phyloP scores from a whole-genome alignment of 2,888 invertebrate genomes.

The Drosophila rubida region DNA sequence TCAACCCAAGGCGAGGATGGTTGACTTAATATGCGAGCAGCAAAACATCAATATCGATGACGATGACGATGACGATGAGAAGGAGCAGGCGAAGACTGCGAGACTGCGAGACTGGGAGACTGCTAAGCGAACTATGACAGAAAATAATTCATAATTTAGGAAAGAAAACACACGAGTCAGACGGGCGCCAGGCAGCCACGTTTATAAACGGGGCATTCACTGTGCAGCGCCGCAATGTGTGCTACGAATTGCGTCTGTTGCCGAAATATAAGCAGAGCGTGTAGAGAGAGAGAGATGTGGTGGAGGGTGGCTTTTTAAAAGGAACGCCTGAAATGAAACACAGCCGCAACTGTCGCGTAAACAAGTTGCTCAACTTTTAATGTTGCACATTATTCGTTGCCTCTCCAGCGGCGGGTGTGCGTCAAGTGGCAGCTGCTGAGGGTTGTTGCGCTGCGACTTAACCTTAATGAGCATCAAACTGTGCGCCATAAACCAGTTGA shows the following conservation, averaged over 20 bases:
- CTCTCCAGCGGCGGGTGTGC: conserved; percentile 3
- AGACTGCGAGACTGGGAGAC: too few species aligned
- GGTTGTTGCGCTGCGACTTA: conserved; percentile 57
- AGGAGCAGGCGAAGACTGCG: too few species aligned
- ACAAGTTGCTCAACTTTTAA: conserved; percentile 70
- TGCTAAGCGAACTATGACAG: conserved; percentile 58
- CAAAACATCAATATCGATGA: conserved; percentile 51
- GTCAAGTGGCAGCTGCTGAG: conserved; percentile 29
- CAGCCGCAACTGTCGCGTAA: conserved; percentile 61
- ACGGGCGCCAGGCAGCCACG: conserved; percentile 40
- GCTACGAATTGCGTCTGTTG: conserved; percentile 34
- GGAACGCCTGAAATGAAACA: conserved; percentile 41
- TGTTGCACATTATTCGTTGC: conserved; percentile 61
- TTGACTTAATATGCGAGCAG: conserved; percentile 1
- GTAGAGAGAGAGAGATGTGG: too few species aligned
- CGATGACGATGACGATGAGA: background rate
- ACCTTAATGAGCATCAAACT: conserved; percentile 72
- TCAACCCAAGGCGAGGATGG: conserved; percentile 11
- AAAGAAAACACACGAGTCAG: conserved; percentile 43
- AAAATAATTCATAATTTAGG: conserved; percentile 58
- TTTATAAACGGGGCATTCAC: conserved; percentile 13
- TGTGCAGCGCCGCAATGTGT: conserved; percentile 35
- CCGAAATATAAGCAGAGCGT: background rate
- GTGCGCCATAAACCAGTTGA: conserved; percentile 64
- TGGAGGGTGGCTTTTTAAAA: conserved; percentile 10